These are phyloP conservation scores for Sisyra terminalis DNA, from an alignment of 2,888 invertebrate species.

Conservation along the genomic window DNA sequence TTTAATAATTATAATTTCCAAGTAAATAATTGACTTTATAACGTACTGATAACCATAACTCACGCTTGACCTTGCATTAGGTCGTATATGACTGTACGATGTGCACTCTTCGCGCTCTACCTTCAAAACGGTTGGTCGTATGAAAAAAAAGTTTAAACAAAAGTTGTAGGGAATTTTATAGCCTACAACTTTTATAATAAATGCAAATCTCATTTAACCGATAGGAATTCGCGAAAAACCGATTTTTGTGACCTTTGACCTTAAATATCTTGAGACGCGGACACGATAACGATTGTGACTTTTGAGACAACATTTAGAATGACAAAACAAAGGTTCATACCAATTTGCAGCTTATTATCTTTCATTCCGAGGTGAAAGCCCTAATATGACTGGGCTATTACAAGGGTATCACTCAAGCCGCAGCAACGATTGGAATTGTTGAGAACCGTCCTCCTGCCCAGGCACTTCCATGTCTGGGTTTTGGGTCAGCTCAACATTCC, in stretches of 20 bases:
- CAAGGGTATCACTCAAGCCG: too few species aligned
- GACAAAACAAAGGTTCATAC: not conserved
- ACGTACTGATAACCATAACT: not conserved
- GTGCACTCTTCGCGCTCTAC: not conserved
- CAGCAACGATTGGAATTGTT: too few species aligned
- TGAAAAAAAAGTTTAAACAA: not conserved
- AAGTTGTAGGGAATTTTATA: conserved; percentile 2
- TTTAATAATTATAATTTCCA: not conserved
- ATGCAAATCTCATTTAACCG: conserved; percentile 1
- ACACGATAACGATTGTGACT: too few species aligned
- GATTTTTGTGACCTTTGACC: conserved; percentile 2
- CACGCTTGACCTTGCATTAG: not conserved
- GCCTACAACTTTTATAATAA: conserved; percentile 1
- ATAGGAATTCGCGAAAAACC: not conserved
- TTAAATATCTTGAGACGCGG: conserved; percentile 3
- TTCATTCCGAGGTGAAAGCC: not conserved
- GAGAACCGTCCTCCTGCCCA: too few species aligned
- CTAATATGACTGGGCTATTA: too few species aligned
- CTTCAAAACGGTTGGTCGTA: conserved; percentile 1
- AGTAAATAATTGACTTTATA: not conserved
- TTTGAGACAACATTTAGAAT: conserved; percentile 1
- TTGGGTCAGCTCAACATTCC: too few species aligned
- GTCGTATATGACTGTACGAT: not conserved
- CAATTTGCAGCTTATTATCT: not conserved
- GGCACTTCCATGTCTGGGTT: too few species aligned